Evolutionary conservation across 2,888 invertebrate genomes (phyloP).

Genomic region (Sialis fuliginosa): DNA sequence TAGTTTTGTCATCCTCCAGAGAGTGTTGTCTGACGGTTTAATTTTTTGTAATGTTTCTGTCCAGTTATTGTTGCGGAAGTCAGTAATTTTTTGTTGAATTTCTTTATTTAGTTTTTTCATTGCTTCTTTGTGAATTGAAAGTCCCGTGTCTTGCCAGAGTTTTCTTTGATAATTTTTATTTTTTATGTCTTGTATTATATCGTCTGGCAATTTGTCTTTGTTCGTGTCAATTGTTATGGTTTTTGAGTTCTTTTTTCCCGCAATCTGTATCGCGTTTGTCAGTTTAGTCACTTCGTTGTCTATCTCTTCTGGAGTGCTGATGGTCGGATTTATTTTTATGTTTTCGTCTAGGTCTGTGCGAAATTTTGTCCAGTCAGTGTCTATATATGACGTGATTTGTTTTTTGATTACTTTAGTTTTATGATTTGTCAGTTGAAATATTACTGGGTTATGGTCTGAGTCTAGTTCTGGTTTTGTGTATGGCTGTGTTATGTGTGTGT

Average conservation of each 20-base stretch:
- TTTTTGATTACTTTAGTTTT: not conserved
- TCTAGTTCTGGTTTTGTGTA: not conserved
- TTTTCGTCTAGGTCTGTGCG: conserved; percentile 3
- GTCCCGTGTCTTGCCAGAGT: not conserved
- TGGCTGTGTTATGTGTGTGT: not conserved
- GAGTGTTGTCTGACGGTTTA: conserved; percentile 6
- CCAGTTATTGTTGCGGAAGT: conserved; percentile 3
- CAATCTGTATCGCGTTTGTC: not conserved
- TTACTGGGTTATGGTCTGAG: not conserved
- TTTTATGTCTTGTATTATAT: not conserved
- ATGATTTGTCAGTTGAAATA: not conserved
- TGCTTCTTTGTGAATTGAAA: not conserved
- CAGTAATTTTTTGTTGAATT: no score
- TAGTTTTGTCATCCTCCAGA: conserved; percentile 8
- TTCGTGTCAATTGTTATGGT: not conserved
- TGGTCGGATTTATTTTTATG: conserved; percentile 4
- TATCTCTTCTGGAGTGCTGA: not conserved
- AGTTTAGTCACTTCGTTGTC: not conserved
- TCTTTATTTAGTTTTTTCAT: not conserved
- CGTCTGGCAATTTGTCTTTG: not conserved
- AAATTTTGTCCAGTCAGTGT: conserved; percentile 7
- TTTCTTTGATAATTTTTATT: not conserved
- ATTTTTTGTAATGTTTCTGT: conserved; percentile 2
- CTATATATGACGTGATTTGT: conserved; percentile 1
- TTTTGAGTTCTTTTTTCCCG: not conserved